These are phyloP conservation scores for Ictalurus punctatus DNA, from an alignment of 2,113 vertebrate genomes.

Conservation along the genomic window DNA sequence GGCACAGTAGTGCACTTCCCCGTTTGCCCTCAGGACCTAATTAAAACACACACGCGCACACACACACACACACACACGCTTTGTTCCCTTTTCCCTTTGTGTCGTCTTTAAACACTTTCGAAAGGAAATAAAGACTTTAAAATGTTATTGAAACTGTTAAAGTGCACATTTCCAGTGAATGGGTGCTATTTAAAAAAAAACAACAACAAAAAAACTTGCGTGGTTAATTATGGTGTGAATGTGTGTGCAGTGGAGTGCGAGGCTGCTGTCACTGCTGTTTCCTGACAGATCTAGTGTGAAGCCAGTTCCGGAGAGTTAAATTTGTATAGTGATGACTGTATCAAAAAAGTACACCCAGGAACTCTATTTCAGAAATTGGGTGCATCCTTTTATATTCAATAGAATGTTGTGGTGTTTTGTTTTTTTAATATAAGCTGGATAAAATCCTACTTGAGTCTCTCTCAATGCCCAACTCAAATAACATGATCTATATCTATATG, in stretches of 20 bases:
- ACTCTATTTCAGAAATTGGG: not conserved
- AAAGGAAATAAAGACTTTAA: not conserved
- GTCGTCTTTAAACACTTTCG: not conserved
- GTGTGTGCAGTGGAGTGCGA: constrained; percentile 33
- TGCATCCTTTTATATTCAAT: not conserved
- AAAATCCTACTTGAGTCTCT: not conserved
- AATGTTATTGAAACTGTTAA: not conserved
- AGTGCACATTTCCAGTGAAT: not conserved
- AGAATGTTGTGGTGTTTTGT: not conserved
- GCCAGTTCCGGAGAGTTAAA: constrained; percentile 60
- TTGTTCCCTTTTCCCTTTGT: not conserved
- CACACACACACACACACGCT: not conserved
- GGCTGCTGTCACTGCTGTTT: constrained; percentile 61
- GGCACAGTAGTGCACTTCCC: not conserved
- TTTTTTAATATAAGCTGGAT: not conserved
- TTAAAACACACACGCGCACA: not conserved
- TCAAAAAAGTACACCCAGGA: constrained; percentile 47
- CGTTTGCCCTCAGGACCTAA: not conserved
- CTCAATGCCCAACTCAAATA: not conserved
- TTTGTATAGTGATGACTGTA: constrained; percentile 56
- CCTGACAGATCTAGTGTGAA: constrained; percentile 62
- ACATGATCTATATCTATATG: not conserved
- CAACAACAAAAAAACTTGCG: not conserved
- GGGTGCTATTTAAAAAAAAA: not conserved
- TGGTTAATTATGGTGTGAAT: not conserved